A percentile compares a stretch with the other conserved stretches of the same genome.
Conservation (phyloP, 2,797 vertebrate species). For the Parambassis ranga region DNA sequence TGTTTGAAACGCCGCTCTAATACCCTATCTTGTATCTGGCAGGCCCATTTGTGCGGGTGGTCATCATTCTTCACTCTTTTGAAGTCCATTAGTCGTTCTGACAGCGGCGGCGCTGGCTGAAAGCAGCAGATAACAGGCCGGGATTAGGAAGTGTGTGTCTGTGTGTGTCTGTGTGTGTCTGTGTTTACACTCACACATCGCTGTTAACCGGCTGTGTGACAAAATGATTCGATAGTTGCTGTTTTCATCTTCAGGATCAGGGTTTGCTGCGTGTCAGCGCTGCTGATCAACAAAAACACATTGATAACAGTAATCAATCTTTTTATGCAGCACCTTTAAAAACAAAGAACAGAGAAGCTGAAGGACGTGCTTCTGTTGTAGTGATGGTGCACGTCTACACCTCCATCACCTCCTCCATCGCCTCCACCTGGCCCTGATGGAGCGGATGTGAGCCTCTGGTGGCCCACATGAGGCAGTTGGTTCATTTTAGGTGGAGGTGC, state of each 20-base stretch:
- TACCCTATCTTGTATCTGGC: constrained; percentile 65
- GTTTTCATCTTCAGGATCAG: background rate
- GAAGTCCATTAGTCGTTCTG: constrained; percentile 70
- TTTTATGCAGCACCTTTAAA: too few species aligned
- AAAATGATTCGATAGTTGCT: constrained; percentile 18
- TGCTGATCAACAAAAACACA: too few species aligned
- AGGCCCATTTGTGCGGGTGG: constrained; percentile 61
- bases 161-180: background rate
- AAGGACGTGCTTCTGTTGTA: too few species aligned
- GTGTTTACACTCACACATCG: constrained; percentile 3
- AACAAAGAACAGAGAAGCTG: too few species aligned
- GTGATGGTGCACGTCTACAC: too few species aligned
- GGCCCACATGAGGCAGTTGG: too few species aligned
- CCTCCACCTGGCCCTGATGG: too few species aligned
- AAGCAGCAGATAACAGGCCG: constrained; percentile 64
- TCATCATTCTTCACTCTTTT: constrained; percentile 69
- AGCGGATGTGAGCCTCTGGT: too few species aligned
- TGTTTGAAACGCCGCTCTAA: constrained; percentile 55
- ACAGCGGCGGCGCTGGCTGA: constrained; percentile 63
- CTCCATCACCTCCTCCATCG: too few species aligned
- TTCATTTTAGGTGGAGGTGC: too few species aligned
- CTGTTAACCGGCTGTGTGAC: constrained; percentile 7
- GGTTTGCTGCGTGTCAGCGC: background rate
- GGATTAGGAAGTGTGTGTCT: constrained; percentile 56
- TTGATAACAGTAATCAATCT: too few species aligned